A percentile compares a stretch with the other conserved stretches of the same genome.
Evolutionary conservation across 2,113 vertebrate genomes (phyloP).

Genomic region (Coryphaenoides rupestris): DNA sequence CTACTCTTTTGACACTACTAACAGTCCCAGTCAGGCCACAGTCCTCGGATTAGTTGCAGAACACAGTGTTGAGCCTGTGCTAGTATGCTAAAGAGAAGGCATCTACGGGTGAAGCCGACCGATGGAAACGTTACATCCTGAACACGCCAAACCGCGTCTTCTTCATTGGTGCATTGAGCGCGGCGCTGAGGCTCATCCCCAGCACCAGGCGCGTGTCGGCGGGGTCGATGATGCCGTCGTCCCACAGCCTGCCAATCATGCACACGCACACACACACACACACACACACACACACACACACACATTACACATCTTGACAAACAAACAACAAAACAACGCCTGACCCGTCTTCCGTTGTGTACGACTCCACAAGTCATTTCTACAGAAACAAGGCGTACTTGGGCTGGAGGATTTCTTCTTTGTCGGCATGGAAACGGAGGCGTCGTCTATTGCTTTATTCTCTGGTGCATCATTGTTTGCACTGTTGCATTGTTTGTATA

Average conservation of each 20-base stretch:
- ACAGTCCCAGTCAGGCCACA: too few species aligned
- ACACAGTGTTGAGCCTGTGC: too few species aligned
- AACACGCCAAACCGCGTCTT: slow-evolving; percentile 92
- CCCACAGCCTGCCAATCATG: slow-evolving; percentile 82
- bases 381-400: too few species aligned
- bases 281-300: slow-evolving; percentile 1
- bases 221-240: slow-evolving; percentile 96
- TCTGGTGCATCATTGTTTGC: too few species aligned
- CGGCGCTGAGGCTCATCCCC: slow-evolving; percentile 89
- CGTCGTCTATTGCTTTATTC: too few species aligned
- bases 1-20: too few species aligned
- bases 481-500: too few species aligned
- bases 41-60: too few species aligned
- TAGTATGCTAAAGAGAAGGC: not conserved
- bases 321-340: not conserved
- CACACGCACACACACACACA: not conserved
- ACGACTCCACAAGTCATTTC: too few species aligned
- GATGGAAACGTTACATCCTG: slow-evolving; percentile 78
- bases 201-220: slow-evolving; percentile 91
- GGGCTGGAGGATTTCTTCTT: too few species aligned
- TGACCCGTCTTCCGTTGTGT: too few species aligned
- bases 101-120: not conserved
- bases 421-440: too few species aligned
- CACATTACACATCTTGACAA: not conserved
- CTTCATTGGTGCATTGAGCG: slow-evolving; percentile 85